Percentiles rank a stretch among this genome's conserved stretches.
phyloP scores from a whole-genome alignment of 1,140 invertebrate species.

The Drosophila parvula region DNA sequence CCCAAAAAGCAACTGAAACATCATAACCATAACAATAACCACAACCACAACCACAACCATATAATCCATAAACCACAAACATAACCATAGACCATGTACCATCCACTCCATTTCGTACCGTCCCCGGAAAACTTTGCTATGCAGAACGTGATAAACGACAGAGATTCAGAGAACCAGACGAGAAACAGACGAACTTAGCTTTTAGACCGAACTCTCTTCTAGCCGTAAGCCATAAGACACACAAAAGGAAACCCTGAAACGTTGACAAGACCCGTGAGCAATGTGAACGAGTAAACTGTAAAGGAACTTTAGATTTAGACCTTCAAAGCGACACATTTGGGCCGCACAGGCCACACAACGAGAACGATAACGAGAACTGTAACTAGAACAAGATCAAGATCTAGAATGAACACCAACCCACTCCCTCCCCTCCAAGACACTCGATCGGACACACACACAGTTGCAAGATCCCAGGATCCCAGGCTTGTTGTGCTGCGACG shows the following conservation, averaged over 20 bases:
- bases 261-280: constrained; percentile 61
- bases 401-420: constrained; percentile 31
- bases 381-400: constrained; percentile 35
- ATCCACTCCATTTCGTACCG: constrained; percentile 34
- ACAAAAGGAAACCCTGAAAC: constrained; percentile 42
- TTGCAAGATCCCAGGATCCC: constrained; percentile 35
- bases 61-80: neutral
- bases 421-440: constrained; percentile 44
- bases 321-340: constrained; percentile 74
- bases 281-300: constrained; percentile 50
- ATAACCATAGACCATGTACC: constrained; percentile 16
- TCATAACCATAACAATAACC: constrained; percentile 10
- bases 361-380: constrained; percentile 31
- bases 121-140: constrained; percentile 57
- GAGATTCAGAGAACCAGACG: constrained; percentile 68
- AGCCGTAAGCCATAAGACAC: constrained; percentile 71
- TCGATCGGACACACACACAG: constrained; percentile 38
- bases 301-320: constrained; percentile 61
- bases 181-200: constrained; percentile 68
- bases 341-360: constrained; percentile 52
- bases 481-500: constrained; percentile 50
- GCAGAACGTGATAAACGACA: constrained; percentile 74
- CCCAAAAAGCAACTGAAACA: constrained; percentile 45
- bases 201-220: constrained; percentile 71
- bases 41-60: constrained; percentile 8